These are phyloP conservation scores for Xenopus laevis DNA, from an alignment of 2,113 vertebrate species.

Conservation along the genomic window DNA sequence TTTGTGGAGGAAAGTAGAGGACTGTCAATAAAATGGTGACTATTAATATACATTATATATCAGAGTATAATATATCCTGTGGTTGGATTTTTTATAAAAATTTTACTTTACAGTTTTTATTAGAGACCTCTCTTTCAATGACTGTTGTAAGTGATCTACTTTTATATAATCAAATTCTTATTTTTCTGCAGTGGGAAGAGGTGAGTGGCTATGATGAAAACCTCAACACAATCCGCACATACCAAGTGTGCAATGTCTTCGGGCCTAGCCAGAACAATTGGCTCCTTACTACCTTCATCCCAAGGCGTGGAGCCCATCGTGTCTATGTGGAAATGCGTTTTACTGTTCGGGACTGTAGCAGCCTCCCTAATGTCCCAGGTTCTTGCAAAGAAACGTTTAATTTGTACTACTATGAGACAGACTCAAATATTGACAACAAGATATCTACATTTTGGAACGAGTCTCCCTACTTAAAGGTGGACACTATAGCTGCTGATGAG, in stretches of 20 bases:
- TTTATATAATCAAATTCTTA: slow-evolving; percentile 25
- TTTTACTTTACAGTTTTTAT: too few relatives aligned
- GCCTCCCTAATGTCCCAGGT: slow-evolving; percentile 92
- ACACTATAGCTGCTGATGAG: slow-evolving; percentile 97
- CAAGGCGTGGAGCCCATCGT: slow-evolving; percentile 85
- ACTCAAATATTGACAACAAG: slow-evolving; percentile 93
- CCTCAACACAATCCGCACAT: slow-evolving; percentile 97
- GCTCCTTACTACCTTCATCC: slow-evolving; percentile 96
- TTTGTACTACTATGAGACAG: slow-evolving; percentile 95
- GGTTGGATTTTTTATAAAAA: too few relatives aligned
- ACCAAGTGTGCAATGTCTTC: slow-evolving; percentile 98
- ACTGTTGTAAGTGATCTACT: slow-evolving; percentile 5
- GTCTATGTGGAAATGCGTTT: slow-evolving; percentile 98
- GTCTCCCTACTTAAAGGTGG: slow-evolving; percentile 96
- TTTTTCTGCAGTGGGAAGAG: slow-evolving; percentile 87
- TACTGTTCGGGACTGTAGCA: slow-evolving; percentile 96
- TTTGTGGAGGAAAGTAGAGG: too few relatives aligned
- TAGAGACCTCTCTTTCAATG: too few relatives aligned
- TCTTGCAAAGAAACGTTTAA: slow-evolving; percentile 99
- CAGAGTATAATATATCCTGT: too few relatives aligned
- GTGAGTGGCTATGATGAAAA: slow-evolving; percentile 98
- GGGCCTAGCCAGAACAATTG: slow-evolving; percentile 98
- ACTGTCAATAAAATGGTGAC: too few relatives aligned
- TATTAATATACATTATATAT: too few relatives aligned
- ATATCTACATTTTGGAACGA: slow-evolving; percentile 94